Percentiles rank a stretch among this genome's conserved stretches.
phyloP scores from a whole-genome alignment of 2,113 vertebrate species.

The Brienomyrus brachyistius region DNA sequence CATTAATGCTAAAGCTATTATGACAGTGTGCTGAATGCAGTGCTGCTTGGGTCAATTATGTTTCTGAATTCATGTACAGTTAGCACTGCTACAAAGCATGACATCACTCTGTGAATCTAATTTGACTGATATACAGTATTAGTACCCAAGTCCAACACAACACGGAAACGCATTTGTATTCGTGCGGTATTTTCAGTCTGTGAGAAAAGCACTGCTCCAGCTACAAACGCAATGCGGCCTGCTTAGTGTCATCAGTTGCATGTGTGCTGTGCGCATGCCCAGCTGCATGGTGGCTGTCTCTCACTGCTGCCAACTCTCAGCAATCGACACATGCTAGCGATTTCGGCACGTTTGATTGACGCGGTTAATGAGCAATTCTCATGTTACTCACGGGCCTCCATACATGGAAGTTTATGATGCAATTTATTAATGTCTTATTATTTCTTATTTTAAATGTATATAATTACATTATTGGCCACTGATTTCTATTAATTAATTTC shows the following conservation, averaged over 20 bases:
- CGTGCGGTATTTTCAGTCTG: not conserved
- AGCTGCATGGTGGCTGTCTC: not conserved
- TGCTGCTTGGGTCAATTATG: not conserved
- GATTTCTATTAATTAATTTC: not conserved
- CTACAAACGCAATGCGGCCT: not conserved
- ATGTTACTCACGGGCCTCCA: not conserved
- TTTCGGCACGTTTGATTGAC: not conserved
- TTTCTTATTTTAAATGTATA: not conserved
- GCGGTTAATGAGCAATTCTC: not conserved
- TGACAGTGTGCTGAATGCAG: not conserved
- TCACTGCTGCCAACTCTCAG: not conserved
- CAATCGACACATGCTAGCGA: not conserved
- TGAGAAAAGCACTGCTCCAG: not conserved
- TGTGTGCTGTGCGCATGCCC: not conserved
- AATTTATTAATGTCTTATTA: not conserved
- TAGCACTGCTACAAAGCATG: not conserved
- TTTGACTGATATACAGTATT: not conserved
- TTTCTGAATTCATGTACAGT: not conserved
- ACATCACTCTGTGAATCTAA: not conserved
- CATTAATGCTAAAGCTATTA: not conserved
- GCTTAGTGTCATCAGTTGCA: not conserved
- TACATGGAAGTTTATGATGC: not conserved
- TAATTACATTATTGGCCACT: not conserved
- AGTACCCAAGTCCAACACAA: not conserved
- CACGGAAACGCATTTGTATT: not conserved